Base-by-base conservation (phyloP, 1,140 invertebrate genomes). In the Littorina saxatilis region DNA sequence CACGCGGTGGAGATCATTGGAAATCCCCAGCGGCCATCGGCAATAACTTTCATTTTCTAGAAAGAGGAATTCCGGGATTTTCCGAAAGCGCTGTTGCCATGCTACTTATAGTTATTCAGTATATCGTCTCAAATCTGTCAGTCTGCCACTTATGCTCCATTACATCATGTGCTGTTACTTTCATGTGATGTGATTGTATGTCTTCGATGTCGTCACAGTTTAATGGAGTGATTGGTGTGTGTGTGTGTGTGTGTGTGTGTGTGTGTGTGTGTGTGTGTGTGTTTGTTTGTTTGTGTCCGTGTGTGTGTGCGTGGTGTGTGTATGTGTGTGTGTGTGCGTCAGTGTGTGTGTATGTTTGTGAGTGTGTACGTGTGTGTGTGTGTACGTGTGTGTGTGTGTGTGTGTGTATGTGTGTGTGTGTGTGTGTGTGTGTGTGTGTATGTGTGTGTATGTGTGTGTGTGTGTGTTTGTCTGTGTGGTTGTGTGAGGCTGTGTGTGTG, bases 401-500 rank as follows among this genome's bases (percentile, higher is more conserved):
- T 29, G 70, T 43, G 70, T 43, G 37, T 43, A 9, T 43, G 37
- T 1, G n/a, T 43, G 37, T 40, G 70, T 73, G 43, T 47, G 23
- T 43, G 37, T 11, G 37, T 43, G 37, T 37, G 70, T 17, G 70
- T 43, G 43, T 23, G 70, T 7, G 39, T 43, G 40, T 23, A 39
- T 32, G 43, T 73, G 43, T 43, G 70, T 73, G 43, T 40, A 39
- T 73, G 43, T 73, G 43, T 47, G 37, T 73, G 37, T 73, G 70
- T 73, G 70, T 47, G 37, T 73, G 70, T 75, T 40, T 27, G 32
- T 35, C 17, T 35, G 66, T 35, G 66, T 35, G 32, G n/a, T n/a
- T 73, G 37, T 73, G 70, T 73, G 70, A 27, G 37, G 39, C 37
- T 75, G 17, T 27, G 32, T 35, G 39, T 35, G 66, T 35, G 66